These are phyloP conservation scores for Hippocampus comes DNA, from an alignment of 2,113 vertebrate species.

Conservation along the genomic window DNA sequence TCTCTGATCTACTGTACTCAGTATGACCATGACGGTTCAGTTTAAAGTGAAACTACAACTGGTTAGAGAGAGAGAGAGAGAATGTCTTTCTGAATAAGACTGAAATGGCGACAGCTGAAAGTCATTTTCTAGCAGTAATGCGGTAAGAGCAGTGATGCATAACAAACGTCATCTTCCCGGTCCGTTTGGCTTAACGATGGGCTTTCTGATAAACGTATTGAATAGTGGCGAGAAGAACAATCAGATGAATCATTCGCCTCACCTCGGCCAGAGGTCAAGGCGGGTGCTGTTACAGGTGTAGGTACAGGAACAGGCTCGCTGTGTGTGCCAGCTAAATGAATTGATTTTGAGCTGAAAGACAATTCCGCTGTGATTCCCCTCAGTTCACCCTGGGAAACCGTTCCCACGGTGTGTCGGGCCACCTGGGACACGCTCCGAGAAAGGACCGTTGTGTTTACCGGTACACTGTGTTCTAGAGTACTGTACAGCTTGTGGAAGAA, in stretches of 20 bases:
- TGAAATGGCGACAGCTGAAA: conserved; percentile 6
- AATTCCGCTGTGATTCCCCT: conserved; percentile 57
- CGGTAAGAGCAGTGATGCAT: not conserved
- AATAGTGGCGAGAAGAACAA: conserved; percentile 33
- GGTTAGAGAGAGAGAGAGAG: not conserved
- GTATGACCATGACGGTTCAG: not conserved
- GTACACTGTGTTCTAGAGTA: conserved; percentile 4
- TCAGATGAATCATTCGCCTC: conserved; percentile 46
- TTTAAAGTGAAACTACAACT: not conserved
- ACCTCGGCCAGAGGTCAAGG: conserved; percentile 28
- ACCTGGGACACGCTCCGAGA: conserved; percentile 47
- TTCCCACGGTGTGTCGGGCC: conserved; percentile 58
- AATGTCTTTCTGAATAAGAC: not conserved
- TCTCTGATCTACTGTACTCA: not conserved
- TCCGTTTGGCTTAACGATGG: conserved; percentile 40
- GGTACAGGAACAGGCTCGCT: conserved; percentile 45
- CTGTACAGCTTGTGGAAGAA: conserved; percentile 16
- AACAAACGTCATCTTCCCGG: not conserved
- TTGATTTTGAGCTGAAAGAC: conserved; percentile 41
- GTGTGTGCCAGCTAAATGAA: conserved; percentile 53
- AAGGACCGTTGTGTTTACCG: conserved; percentile 37
- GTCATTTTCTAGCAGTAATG: not conserved
- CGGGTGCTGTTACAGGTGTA: conserved; percentile 60
- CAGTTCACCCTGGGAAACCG: conserved; percentile 20
- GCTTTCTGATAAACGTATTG: conserved; percentile 28